Conservation (phyloP, 2,113 vertebrate species). For the Crotalus horridus region DNA sequence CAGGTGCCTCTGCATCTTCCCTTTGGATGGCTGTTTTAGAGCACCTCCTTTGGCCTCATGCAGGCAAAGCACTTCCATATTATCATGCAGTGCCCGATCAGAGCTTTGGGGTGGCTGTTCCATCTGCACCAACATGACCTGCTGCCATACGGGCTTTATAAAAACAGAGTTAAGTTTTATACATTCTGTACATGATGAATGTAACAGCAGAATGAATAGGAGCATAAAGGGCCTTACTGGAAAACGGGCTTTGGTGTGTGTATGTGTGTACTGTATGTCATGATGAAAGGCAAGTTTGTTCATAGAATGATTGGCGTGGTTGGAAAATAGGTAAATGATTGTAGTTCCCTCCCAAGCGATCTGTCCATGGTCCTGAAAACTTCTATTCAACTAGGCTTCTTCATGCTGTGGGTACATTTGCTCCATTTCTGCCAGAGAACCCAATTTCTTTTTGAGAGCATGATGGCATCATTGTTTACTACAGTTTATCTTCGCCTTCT, state of each 20-base stretch:
- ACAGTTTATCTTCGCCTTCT: neutral
- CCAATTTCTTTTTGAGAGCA: neutral
- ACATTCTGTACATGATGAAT: neutral
- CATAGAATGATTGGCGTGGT: neutral
- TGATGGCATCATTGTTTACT: neutral
- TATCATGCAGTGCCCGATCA: neutral
- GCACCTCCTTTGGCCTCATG: neutral
- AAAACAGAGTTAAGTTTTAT: neutral
- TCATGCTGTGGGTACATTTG: neutral
- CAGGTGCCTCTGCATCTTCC: neutral
- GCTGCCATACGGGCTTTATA: neutral
- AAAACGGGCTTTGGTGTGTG: neutral
- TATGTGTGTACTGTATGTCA: neutral
- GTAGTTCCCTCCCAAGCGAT: neutral
- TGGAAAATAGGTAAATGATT: neutral
- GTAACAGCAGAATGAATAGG: neutral
- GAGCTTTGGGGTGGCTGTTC: neutral
- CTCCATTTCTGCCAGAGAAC: neutral
- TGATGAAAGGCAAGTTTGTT: neutral
- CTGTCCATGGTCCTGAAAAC: neutral
- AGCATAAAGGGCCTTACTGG: neutral
- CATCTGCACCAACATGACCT: neutral
- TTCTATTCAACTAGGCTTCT: neutral
- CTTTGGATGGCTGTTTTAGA: neutral
- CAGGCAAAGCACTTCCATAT: neutral